phyloP scores from a whole-genome alignment of 2,888 invertebrate genomes.

The Polymixis flavicincta region DNA sequence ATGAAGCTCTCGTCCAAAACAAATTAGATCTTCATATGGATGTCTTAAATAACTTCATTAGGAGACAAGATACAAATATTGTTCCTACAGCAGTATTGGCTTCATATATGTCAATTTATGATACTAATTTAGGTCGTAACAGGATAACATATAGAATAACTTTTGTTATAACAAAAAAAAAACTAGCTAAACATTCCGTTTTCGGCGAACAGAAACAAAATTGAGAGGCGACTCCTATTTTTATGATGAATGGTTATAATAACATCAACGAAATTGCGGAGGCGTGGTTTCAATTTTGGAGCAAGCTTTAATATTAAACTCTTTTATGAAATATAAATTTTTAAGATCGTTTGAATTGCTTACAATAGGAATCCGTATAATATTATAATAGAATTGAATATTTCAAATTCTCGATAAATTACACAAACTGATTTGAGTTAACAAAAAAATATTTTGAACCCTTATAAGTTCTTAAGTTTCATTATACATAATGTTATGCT shows the following conservation, averaged over 20 bases:
- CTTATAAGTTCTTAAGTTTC: background rate
- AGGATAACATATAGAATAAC: conserved; percentile 36
- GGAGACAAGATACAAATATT: conserved; percentile 12
- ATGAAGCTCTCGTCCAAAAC: conserved; percentile 16
- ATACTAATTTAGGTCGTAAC: conserved; percentile 48
- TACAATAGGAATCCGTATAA: conserved; percentile 23
- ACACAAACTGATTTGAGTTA: background rate
- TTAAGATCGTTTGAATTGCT: conserved; percentile 25
- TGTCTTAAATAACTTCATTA: conserved; percentile 5
- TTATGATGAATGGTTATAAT: conserved; percentile 64
- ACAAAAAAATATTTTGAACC: background rate
- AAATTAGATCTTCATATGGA: conserved; percentile 22
- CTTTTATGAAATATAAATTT: conserved; percentile 38
- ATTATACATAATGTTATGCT: conserved; percentile 6
- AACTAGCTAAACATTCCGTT: conserved; percentile 53
- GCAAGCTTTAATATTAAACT: conserved; percentile 34
- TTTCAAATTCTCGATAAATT: conserved; percentile 1
- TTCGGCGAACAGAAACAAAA: conserved; percentile 53
- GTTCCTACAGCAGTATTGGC: conserved; percentile 33
- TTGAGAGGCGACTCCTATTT: conserved; percentile 59
- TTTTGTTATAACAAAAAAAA: conserved; percentile 36
- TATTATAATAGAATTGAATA: conserved; percentile 13
- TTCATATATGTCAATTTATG: conserved; percentile 55
- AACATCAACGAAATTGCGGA: conserved; percentile 59
- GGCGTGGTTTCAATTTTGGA: conserved; percentile 61